Evolutionary conservation across 2,888 invertebrate species (phyloP), one percentile per base, ranked within the genome.

Genomic region (Meteorus cinctellus): DNA sequence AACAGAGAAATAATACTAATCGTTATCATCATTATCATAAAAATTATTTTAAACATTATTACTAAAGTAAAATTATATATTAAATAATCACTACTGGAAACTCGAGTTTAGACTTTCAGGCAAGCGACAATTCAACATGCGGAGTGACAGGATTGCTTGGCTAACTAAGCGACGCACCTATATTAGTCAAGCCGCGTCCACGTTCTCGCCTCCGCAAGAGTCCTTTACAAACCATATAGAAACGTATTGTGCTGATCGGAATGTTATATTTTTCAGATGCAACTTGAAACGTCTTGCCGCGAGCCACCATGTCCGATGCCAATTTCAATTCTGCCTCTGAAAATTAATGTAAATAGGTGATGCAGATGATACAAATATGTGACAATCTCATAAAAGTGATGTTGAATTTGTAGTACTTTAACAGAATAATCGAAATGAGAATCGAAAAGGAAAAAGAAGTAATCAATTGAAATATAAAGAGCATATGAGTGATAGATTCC

Each of bases 161-260:
- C 78, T 90, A 88, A 79, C 88, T 89, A 80, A 86, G 86, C 55
- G 90, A 86, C 75, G 89, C 90, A 77, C 86, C 88, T 68, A 89
- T 84, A 74, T 89, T 87, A 79, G 88, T 87, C 78, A 94, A 92
- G 74, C 93, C 94, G 48, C 96, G 92, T 0, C 96, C 96, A 16
- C 96, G 92, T 84, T 95, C 94, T 80, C 96, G 93, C 83, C 93
- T 92, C 59, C 96, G 96, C 79, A 96, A 89, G 72, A 96, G 96
- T 2, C 96, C 96, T 87, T 95, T 95, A 79, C 96, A 92, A 19
- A 96, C 96, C 96, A 96, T 96, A 90, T 95, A 96, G 89, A 96
- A 96, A 67, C 95, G 92, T 89, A 96, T 95, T 55, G 96, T 96
- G 41, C 96, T 96, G 81, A 96, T 96, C 77, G 96, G 96, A 90